Evolutionary conservation across 1,140 invertebrate genomes (phyloP), one percentile per base, ranked within the genome.

Genomic region (Streblospio benedicti): DNA sequence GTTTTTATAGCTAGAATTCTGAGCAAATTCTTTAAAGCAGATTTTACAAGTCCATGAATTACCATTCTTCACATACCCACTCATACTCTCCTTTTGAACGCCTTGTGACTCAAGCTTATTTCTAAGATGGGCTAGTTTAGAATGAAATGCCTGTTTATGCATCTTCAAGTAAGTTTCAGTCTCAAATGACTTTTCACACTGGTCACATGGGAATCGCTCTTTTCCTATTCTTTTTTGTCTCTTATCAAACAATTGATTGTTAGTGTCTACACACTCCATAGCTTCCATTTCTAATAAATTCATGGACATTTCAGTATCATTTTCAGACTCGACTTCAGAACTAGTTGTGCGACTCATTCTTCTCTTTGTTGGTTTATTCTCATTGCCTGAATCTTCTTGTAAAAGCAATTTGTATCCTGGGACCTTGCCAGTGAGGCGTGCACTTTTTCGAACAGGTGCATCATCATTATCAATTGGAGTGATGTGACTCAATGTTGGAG

Each of bases 1-100:
- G 67, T 93, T 93, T 74, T 92, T 89, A 1, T 97, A 84, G 0
- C 92, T 88, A 77, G 91, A 94, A 0, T 93, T 93, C 27, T 94
- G 81, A 0, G 91, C 94, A 80, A 97, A 97, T 53, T 28, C 30
- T 38, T 62, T 62, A 23, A 51, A 4, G 54, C 60, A 62, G 55
- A 61, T 49, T 31, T 56, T 60, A 52, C 60, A 62, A 20, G 60
- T 62, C 60, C 60, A 62, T n/a, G 57, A 35, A 0, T 32, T 38
- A 9, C 53, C 33, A 18, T 31, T 38, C n/a, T 20, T 38, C 12
- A 23, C 28, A 18, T 18, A 32, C 12, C 31, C 25, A 12, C 9
- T 6, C 35, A n/a, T 38, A 9, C n/a, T 38, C 9, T 9, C 35
- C 9, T 38, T 38, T n/a, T 38, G 9, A 38, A 38, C 35, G 35